Conservation (phyloP, 2,888 invertebrate genomes). For the Notodonta dromedarius region DNA sequence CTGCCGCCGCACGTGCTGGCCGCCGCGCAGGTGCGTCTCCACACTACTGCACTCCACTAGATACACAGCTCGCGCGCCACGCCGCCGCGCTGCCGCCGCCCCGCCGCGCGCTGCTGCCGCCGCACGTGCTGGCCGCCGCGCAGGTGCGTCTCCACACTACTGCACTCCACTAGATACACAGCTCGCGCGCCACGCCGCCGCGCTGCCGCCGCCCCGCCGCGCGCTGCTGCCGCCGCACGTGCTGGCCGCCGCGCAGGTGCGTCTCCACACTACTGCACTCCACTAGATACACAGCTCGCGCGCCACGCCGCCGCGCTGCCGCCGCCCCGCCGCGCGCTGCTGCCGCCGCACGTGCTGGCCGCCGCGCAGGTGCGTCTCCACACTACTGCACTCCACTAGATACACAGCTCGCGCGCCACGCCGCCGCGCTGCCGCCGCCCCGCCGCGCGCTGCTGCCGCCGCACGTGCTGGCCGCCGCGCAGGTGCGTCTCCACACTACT, state of each 20-base stretch:
- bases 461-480: neutral
- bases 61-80: neutral
- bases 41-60: too few species aligned
- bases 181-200: neutral
- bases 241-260: neutral
- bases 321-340: neutral
- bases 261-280: neutral
- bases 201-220: slow-evolving; percentile 19
- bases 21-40: slow-evolving; percentile 22
- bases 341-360: slow-evolving; percentile 28
- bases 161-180: neutral
- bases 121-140: neutral
- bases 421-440: neutral
- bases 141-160: neutral
- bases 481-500: neutral
- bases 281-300: neutral
- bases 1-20: slow-evolving; percentile 29
- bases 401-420: neutral
- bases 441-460: neutral
- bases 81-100: neutral
- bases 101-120: neutral
- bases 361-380: slow-evolving; percentile 59
- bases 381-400: neutral
- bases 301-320: neutral
- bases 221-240: slow-evolving; percentile 4